A percentile compares a stretch with the other conserved stretches of the same genome.
Evolutionary conservation across 1,140 invertebrate genomes (phyloP).

Genomic region (Batillaria attramentaria): DNA sequence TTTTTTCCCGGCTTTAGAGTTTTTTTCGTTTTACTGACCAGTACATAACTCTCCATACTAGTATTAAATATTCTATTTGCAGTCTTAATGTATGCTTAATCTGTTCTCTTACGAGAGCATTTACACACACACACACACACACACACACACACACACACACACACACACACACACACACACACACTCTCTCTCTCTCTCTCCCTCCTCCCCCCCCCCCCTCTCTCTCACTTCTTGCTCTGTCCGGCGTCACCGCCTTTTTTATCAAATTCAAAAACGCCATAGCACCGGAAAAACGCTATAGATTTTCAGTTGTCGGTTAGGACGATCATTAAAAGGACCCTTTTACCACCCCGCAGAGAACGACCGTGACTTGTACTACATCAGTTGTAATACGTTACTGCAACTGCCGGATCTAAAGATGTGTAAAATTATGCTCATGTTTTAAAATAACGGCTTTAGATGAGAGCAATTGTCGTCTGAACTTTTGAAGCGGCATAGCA

Average conservation of each 20-base stretch:
- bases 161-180: background rate
- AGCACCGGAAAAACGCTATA: background rate
- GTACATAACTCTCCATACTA: too few relatives aligned
- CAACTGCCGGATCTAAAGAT: too few relatives aligned
- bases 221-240: conserved; percentile 17
- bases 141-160: conserved; percentile 11
- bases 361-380: too few relatives aligned
- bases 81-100: background rate
- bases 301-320: too few relatives aligned
- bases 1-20: too few relatives aligned
- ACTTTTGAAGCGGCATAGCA: too few relatives aligned
- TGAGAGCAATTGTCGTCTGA: too few relatives aligned
- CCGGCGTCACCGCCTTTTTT: background rate
- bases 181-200: background rate
- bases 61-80: too few relatives aligned
- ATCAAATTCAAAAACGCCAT: background rate
- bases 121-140: background rate
- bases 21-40: too few relatives aligned
- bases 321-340: background rate
- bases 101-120: background rate
- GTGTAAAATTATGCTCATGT: too few relatives aligned
- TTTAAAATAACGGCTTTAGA: too few relatives aligned
- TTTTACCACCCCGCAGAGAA: background rate
- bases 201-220: background rate
- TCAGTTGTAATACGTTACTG: too few relatives aligned